Evolutionary conservation across 2,888 invertebrate species (phyloP), one percentile per base, ranked within the genome.

Genomic region (Cordilura impudica): DNA sequence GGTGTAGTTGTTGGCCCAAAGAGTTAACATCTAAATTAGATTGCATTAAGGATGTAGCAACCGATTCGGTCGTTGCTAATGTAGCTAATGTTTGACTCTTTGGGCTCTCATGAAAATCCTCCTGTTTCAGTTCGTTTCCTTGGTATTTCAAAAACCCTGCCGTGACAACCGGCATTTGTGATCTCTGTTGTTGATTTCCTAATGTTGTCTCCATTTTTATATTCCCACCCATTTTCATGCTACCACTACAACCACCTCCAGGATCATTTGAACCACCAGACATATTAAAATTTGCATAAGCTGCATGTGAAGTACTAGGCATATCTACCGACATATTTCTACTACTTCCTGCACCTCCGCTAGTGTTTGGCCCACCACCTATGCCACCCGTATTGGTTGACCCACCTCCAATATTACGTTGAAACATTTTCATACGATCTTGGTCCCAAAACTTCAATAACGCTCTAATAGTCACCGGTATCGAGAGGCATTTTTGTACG

Each of bases 401-500:
- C 4, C 63, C 67, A 4, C 69, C 56, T 7, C 76, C 71, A 49
- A 85, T 83, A 5, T 67, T 82, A 0, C 87, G 87, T 45, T 87
- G 87, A 74, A 87, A 75, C 58, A 92, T 92, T 66, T 92, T 91
- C 26, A 92, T 90, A 26, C 93, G 92, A 84, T 95, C 95, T 8
- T 94, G 93, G 84, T 96, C 95, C 96, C 96, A 96, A 67, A 93
- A 92, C 86, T 95, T 94, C n/a, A 98, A 93, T 2, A 98, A 92
- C 1, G 96, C 93, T 80, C 98, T 92, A 90, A 98, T 93, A 5
- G 97, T 97, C 65, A 98, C 93, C 1, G 98, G 98, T 88, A 98
- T 96, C n/a, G 97, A 98, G 85, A 97, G 93, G 84, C 95, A 96
- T 86, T 95, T 94, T 89, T 97, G 97, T 81, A 97, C 92, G 58